Conservation (phyloP, 2,113 vertebrate genomes). For the Oophaga pumilio region DNA sequence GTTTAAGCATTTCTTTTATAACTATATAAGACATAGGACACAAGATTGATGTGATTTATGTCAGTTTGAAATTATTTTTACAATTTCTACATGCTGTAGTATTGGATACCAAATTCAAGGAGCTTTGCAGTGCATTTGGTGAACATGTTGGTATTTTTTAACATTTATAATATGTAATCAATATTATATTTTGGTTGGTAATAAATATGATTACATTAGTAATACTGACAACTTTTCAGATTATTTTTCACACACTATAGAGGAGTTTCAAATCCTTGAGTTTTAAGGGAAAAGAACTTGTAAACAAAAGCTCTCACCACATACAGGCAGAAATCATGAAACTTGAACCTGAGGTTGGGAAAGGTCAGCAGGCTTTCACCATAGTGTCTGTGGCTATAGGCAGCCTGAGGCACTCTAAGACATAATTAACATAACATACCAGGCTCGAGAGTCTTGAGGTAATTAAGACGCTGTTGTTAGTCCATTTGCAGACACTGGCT, state of each 20-base stretch:
- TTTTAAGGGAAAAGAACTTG: slow-evolving; percentile 39
- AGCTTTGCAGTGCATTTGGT: neutral
- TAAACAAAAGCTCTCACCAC: slow-evolving; percentile 54
- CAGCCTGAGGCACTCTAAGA: slow-evolving; percentile 49
- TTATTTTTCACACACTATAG: neutral
- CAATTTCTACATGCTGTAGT: no score
- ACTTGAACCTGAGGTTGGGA: slow-evolving; percentile 58
- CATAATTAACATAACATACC: slow-evolving; percentile 58
- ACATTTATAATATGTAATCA: neutral
- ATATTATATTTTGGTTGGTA: neutral
- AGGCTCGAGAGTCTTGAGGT: slow-evolving; percentile 53
- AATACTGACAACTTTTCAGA: neutral
- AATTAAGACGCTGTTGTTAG: slow-evolving; percentile 58
- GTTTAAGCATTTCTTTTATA: no score
- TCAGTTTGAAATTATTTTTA: no score
- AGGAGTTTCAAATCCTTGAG: slow-evolving; percentile 28
- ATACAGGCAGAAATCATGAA: slow-evolving; percentile 47
- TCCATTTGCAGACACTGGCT: slow-evolving; percentile 53
- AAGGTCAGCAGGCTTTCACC: slow-evolving; percentile 56
- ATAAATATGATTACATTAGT: neutral
- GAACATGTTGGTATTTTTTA: neutral
- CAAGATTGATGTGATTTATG: no score
- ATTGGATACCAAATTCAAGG: no score
- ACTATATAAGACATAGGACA: no score
- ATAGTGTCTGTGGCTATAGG: slow-evolving; percentile 50